These are phyloP conservation scores for Drosophila saltans DNA, from an alignment of 1,140 invertebrate species.

Conservation along the genomic window DNA sequence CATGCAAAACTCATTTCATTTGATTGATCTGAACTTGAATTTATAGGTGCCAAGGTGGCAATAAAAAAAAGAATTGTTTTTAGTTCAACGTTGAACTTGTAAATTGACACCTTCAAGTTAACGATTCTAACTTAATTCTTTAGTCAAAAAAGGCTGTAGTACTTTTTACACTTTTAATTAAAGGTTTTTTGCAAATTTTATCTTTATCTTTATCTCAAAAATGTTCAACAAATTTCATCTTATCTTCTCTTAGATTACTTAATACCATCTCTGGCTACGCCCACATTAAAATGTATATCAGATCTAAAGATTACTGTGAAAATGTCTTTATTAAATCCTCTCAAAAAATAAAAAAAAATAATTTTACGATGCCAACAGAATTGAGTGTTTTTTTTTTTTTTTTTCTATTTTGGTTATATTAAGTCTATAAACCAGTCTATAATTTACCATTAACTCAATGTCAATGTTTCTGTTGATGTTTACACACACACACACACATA, in stretches of 20 bases:
- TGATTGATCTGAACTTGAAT: no score
- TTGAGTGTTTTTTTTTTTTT: background rate
- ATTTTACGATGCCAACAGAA: conserved; percentile 13
- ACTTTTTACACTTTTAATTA: no score
- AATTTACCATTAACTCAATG: conserved; percentile 32
- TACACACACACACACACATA: conserved; percentile 28
- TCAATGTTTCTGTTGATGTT: conserved; percentile 54
- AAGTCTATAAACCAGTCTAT: conserved; percentile 51
- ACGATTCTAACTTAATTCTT: background rate
- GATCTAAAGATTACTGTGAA: background rate
- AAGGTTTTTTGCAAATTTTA: no score
- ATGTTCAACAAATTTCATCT: no score
- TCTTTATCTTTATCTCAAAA: no score
- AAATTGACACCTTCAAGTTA: background rate
- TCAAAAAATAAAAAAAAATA: background rate
- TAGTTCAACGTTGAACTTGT: background rate
- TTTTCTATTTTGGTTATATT: conserved; percentile 26
- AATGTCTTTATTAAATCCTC: conserved; percentile 12
- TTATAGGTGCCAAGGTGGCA: no score
- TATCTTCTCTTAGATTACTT: no score
- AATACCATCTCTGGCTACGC: background rate
- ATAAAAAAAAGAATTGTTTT: no score
- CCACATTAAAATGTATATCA: background rate
- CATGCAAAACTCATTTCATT: no score
- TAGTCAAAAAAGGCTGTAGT: background rate